A percentile compares a stretch with the other conserved stretches of the same genome.
Conservation (phyloP, 2,113 vertebrate species). For the Calidris pygmaea region DNA sequence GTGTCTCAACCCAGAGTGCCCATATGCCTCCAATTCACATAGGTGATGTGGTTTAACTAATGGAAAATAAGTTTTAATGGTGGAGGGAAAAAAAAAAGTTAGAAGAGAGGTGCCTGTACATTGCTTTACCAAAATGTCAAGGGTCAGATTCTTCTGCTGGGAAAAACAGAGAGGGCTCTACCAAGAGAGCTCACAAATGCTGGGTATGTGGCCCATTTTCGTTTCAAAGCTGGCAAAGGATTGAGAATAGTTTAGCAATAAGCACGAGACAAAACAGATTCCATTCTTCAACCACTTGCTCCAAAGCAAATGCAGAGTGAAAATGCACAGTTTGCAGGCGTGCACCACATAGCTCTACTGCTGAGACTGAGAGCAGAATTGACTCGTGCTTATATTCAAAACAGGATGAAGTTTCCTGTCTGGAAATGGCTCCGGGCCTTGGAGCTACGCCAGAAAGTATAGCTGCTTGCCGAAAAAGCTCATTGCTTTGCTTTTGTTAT, state of each 20-base stretch:
- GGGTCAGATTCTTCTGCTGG: neutral
- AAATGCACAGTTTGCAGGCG: neutral
- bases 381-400: neutral
- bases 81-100: rapidly evolving
- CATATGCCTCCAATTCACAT: neutral
- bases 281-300: neutral
- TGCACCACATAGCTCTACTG: neutral
- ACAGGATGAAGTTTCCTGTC: slow-evolving; percentile 18
- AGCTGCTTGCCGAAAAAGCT: neutral
- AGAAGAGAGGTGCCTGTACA: neutral
- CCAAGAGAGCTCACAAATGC: neutral
- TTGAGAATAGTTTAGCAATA: neutral
- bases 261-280: neutral
- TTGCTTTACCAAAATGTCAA: neutral
- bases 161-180: neutral
- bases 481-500: neutral
- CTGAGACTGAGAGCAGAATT: neutral
- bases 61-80: neutral
- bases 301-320: neutral
- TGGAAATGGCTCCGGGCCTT: slow-evolving; percentile 8
- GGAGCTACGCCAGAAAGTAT: neutral
- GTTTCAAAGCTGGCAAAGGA: neutral
- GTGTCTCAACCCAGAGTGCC: neutral
- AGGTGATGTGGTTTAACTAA: neutral
- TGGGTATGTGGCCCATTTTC: neutral